A percentile compares a stretch with the other conserved stretches of the same genome.
Conservation (phyloP, 2,797 vertebrate species). For the Champsocephalus gunnari region DNA sequence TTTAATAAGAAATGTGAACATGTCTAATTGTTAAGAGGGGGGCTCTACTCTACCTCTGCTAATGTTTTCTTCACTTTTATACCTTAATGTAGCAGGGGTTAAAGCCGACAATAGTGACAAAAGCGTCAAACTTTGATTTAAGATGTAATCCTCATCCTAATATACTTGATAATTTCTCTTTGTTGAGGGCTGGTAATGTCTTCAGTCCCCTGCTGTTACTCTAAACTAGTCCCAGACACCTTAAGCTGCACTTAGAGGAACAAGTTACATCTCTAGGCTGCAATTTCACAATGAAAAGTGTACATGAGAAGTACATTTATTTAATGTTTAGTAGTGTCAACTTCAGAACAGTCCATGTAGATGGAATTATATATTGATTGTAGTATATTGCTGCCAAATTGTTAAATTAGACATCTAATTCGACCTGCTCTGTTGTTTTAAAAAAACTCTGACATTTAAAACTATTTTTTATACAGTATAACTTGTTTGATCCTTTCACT, state of each 20-base stretch:
- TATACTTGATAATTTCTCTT: slow-evolving; percentile 1
- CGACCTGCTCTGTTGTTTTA: too few relatives aligned
- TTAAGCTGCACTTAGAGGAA: not conserved
- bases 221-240: not conserved
- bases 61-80: not conserved
- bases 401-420: not conserved
- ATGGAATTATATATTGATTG: not conserved
- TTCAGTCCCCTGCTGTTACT: slow-evolving; percentile 1
- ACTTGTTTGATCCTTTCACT: not conserved
- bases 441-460: too few relatives aligned
- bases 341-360: not conserved
- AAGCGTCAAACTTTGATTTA: not conserved
- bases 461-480: not conserved
- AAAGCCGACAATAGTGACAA: not conserved
- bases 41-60: not conserved
- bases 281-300: not conserved
- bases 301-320: not conserved
- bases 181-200: slow-evolving; percentile 9
- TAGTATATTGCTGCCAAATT: not conserved
- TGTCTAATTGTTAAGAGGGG: slow-evolving; percentile 19
- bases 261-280: slow-evolving; percentile 1
- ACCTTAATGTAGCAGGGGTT: not conserved
- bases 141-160: slow-evolving; percentile 1
- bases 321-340: not conserved
- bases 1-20: slow-evolving; percentile 51